Base-by-base conservation (phyloP, 2,113 vertebrate species). In the Prionailurus bengalensis region DNA sequence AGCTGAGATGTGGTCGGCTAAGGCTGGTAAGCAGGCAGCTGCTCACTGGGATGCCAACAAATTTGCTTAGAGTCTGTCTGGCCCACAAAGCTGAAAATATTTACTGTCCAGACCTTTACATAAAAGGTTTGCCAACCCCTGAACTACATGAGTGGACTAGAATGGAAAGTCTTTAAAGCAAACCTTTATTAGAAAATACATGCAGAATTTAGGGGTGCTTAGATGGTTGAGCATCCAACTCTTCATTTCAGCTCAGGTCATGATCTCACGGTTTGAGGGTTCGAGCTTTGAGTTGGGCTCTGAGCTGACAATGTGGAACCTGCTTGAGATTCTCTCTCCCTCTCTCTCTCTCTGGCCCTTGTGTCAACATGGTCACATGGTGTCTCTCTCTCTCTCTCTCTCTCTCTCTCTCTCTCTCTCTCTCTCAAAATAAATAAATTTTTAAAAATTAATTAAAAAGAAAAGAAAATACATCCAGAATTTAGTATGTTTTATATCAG, bases 151-250 rank as follows among this genome's bases (percentile, higher is more conserved):
- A 80, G 76, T 91, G 19, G 27, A 91, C 68, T 93, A 33, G 42
- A 96, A 88, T 93, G 63, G 68, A 96, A 95, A 88, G 45, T 65
- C 8, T 93, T 87, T 79, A 73, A 63, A 87, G 66, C 23, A 96
- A 83, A 83, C 9, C 42, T 81, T 87, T 74, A 74, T 51, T 61
- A 68, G 29, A 70, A 95, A 93, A 68, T 84, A 58, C 48, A 14
- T 66, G 76, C 66, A 87, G 53, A 94, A 71, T 96, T 86, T 68
- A 88, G 33, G 21, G 58, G 21, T 21, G 7, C 58, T 61, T 61
- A 61, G 58, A 25, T 61, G 21, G 21, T 61, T 61, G 21, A 61
- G 8, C 21, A 61, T 61, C 58, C 58, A 61, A 25, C 21, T 61
- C 58, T 9, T 61, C 21, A 61, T 61, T 61, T 61, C 21, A 61